phyloP scores from a whole-genome alignment of 1,140 invertebrate species.

The Drosophila bifasciata region DNA sequence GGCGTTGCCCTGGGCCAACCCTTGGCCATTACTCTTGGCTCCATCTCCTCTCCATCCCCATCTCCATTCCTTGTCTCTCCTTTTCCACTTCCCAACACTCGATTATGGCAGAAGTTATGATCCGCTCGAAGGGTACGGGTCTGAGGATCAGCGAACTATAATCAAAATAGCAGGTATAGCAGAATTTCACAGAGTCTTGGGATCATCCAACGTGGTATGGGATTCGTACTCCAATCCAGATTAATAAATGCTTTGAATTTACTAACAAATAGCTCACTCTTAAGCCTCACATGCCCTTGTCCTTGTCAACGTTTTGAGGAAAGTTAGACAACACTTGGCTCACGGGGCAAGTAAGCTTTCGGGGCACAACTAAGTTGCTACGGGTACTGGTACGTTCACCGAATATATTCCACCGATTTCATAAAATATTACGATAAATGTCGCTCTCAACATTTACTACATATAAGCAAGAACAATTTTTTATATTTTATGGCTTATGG shows the following conservation, averaged over 20 bases:
- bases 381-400: conserved; percentile 36
- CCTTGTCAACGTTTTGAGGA: conserved; percentile 22
- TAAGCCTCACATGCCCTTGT: conserved; percentile 22
- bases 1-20: conserved; percentile 65
- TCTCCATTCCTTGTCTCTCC: conserved; percentile 27
- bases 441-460: conserved; percentile 67
- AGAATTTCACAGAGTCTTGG: too few relatives aligned
- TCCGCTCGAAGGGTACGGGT: conserved; percentile 20
- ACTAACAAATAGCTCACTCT: too few relatives aligned
- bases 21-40: conserved; percentile 69
- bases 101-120: conserved; percentile 64
- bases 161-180: too few relatives aligned
- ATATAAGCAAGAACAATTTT: conserved; percentile 60
- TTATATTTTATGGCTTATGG: conserved; percentile 80
- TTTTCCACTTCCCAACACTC: conserved; percentile 28
- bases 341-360: conserved; percentile 5
- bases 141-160: conserved; percentile 44
- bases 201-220: too few relatives aligned
- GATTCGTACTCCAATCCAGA: too few relatives aligned
- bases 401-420: conserved; percentile 76
- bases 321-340: conserved; percentile 17
- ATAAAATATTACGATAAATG: conserved; percentile 81
- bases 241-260: too few relatives aligned
- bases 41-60: not conserved
- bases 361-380: conserved; percentile 7